Evolutionary conservation across 2,888 invertebrate species (phyloP), one percentile per base, ranked within the genome.

Genomic region (Calliopum simillimum): DNA sequence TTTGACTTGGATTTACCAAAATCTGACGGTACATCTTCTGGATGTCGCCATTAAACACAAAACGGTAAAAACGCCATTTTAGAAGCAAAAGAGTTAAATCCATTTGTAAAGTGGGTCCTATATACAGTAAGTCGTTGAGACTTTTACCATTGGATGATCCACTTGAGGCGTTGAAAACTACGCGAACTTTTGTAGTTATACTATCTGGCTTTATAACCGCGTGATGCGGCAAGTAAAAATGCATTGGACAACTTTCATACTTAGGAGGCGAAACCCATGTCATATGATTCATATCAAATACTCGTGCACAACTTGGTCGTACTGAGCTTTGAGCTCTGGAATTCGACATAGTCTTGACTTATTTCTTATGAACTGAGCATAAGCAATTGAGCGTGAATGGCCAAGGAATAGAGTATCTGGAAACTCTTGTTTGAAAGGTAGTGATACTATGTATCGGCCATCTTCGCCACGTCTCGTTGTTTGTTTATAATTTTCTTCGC

Each of bases 181-280:
- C 72, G 6, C 65, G 33, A 33, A 69, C 59, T 11, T 64, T 58
- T 14, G 64, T 69, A 43, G 70, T 65, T 14, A n/a, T 59, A 21
- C 61, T 61, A 4, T 71, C 68, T n/a, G 64, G 71, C 25, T 71
- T 71, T 16, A 71, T 41, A 14, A 68, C 68, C 2, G 59, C 68
- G 23, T 69, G 69, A 16, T 66, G 69, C 11, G 64, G 67, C 12
- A 69, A 25, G 46, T 70, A 62, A 33, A 46, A 59, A 49, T 64
- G 51, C 5, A 19, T 19, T 47, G 13, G 62, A 21, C 23, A 23
- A 25, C 25, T 33, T 33, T 33, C 33, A 6, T 6, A 33, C 13
- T 3, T 25, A 12, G 21, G 13, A 25, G 21, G 13, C 3, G 14
- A 3, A 14, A 63, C 23, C 33, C n/a, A 8, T 47, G 47, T 49